Conservation (phyloP, 2,888 invertebrate species). For the Masnerella sp. region DNA sequence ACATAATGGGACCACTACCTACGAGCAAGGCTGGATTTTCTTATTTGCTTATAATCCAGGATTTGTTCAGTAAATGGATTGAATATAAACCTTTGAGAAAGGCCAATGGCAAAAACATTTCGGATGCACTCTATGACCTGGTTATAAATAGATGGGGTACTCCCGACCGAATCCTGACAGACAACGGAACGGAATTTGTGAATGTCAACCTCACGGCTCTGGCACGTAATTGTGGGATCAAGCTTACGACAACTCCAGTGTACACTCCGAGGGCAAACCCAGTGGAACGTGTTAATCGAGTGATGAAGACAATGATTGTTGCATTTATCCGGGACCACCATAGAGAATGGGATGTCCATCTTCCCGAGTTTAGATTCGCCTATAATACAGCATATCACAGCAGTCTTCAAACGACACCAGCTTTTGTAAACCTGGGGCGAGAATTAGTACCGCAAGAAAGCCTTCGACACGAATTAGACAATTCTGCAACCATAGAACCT, state of each 20-base stretch:
- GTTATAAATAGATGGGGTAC: too few species aligned
- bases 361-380: conserved; percentile 60
- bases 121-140: too few species aligned
- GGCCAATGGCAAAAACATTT: too few species aligned
- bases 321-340: conserved; percentile 61
- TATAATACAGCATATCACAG: conserved; percentile 57
- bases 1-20: conserved; percentile 58
- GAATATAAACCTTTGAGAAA: conserved; percentile 5
- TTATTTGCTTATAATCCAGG: conserved; percentile 60
- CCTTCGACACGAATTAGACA: background rate
- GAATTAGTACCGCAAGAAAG: conserved; percentile 9
- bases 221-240: too few species aligned
- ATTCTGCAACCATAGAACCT: too few species aligned
- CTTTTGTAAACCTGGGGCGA: conserved; percentile 53
- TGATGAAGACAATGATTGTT: conserved; percentile 58
- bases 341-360: conserved; percentile 60
- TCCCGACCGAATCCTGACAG: too few species aligned
- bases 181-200: too few species aligned
- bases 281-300: conserved; percentile 52
- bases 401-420: conserved; percentile 49
- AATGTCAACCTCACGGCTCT: too few species aligned
- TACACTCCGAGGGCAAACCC: conserved; percentile 47
- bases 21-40: conserved; percentile 23
- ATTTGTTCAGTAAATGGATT: conserved; percentile 61
- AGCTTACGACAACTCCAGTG: too few species aligned